phyloP scores from a whole-genome alignment of 2,797 vertebrate genomes.

The Scleropages formosus region DNA sequence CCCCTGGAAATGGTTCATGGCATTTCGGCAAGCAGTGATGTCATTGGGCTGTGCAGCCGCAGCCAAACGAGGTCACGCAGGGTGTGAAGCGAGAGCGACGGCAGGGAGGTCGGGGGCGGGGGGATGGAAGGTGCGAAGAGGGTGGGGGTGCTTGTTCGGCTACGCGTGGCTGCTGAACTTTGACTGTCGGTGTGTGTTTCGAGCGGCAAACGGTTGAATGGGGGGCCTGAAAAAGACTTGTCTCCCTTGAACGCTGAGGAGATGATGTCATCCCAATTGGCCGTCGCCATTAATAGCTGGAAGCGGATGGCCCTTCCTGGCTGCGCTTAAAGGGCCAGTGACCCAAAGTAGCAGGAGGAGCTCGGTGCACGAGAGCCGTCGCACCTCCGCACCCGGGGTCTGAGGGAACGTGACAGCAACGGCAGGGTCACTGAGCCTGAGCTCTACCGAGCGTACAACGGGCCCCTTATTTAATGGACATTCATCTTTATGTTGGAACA shows the following conservation, averaged over 20 bases:
- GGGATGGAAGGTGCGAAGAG: constrained; percentile 5
- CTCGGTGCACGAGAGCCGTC: background rate
- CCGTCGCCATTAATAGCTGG: constrained; percentile 66
- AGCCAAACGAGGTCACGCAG: constrained; percentile 28
- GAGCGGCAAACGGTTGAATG: constrained; percentile 29
- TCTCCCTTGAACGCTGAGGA: constrained; percentile 46
- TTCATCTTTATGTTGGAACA: too few relatives aligned
- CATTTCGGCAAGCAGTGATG: constrained; percentile 31
- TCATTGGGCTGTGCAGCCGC: constrained; percentile 32
- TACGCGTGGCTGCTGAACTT: constrained; percentile 26
- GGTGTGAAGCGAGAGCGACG: background rate
- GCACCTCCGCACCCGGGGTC: background rate
- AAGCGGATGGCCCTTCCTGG: constrained; percentile 65
- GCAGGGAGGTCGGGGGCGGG: background rate
- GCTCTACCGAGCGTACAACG: constrained; percentile 25
- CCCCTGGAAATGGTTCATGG: background rate
- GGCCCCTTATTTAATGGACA: background rate
- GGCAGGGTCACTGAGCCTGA: background rate
- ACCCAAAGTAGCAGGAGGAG: constrained; percentile 42
- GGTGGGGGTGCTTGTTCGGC: constrained; percentile 24
- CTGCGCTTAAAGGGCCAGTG: constrained; percentile 64
- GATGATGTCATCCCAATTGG: constrained; percentile 69
- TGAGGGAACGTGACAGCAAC: background rate
- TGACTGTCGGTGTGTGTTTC: constrained; percentile 28
- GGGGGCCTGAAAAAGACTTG: constrained; percentile 34